Base-by-base conservation (phyloP, 2,888 invertebrate species). In the Synanthedon tipuliformis region DNA sequence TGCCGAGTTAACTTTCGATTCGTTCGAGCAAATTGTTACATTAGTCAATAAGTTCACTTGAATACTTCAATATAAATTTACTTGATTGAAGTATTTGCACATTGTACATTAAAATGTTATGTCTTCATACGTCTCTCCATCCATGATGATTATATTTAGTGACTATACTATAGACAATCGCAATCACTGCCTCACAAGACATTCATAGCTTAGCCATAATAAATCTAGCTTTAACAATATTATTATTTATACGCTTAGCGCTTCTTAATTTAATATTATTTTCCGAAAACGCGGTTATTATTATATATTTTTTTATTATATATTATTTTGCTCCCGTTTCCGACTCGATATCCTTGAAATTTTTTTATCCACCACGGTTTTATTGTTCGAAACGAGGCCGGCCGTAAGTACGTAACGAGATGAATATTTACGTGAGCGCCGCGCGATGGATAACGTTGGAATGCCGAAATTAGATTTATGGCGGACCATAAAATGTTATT, bases 141-240 rank as follows among this genome's bases (percentile, higher is more conserved):
- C 2, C 12, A 23, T 50, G 18, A 18, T 50, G 13, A 18, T 50
- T 12, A 13, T 50, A 50, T 50, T 16, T 13, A 16, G 68, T 76
- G 10, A 34, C 3, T 8, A 34, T 23, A 67, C 63, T 66, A 78
- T 80, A 78, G 75, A 75, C 65, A 63, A 75, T 76, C 79, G 86
- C 84, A 83, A 82, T 86, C 86, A 87, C 85, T 87, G 87, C 86
- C 86, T 87, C 87, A 83, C 87, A 75, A 80, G 71, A 86, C 86
- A 87, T 86, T 86, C 87, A 83, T 86, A 82, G 87, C 86, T 86
- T 84, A 78, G 73, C 78, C 75, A 73, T 78, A 34, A 34, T 34
- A 23, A 16, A 73, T 72, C 71, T 73, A 81, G 82, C 83, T 82
- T 81, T 68, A 75, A 34, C 34, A 34, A 78, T 23, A 71, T 64